phyloP scores from a whole-genome alignment of 2,797 vertebrate genomes.

The Ctenosaura bakeri region DNA sequence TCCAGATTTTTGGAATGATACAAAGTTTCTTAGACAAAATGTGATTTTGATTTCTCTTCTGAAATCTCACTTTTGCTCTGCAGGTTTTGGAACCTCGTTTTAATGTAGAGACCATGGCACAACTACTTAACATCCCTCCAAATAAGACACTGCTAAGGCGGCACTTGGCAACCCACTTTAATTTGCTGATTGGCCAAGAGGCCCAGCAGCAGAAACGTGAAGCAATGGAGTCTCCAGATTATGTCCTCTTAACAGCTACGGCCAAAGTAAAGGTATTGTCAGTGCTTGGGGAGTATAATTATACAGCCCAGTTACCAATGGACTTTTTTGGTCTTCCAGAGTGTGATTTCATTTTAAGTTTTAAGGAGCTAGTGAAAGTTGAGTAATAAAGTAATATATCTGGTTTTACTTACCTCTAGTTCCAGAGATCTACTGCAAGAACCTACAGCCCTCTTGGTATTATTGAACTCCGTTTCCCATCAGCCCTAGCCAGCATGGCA shows the following conservation, averaged over 20 bases:
- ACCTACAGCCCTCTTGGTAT: not conserved
- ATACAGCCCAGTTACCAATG: not conserved
- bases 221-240: constrained; percentile 93
- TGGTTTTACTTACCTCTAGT: too few relatives aligned
- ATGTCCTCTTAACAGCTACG: constrained; percentile 92
- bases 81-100: constrained; percentile 97
- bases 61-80: constrained; percentile 39
- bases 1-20: fast-evolving
- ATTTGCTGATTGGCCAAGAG: constrained; percentile 91
- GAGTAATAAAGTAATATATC: not conserved
- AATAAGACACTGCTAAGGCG: constrained; percentile 96
- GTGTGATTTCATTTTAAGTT: not conserved
- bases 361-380: not conserved
- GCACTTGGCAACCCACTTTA: constrained; percentile 97
- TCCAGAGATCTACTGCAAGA: too few relatives aligned
- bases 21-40: not conserved
- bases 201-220: constrained; percentile 95
- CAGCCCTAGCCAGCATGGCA: not conserved
- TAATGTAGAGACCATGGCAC: constrained; percentile 97
- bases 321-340: fast-evolving
- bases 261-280: constrained; percentile 93
- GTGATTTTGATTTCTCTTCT: constrained; percentile 1
- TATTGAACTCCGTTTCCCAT: not conserved
- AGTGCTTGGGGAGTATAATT: not conserved
- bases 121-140: constrained; percentile 96